Base-by-base conservation (phyloP, 2,797 vertebrate genomes). In the Falco novaeseelandiae region DNA sequence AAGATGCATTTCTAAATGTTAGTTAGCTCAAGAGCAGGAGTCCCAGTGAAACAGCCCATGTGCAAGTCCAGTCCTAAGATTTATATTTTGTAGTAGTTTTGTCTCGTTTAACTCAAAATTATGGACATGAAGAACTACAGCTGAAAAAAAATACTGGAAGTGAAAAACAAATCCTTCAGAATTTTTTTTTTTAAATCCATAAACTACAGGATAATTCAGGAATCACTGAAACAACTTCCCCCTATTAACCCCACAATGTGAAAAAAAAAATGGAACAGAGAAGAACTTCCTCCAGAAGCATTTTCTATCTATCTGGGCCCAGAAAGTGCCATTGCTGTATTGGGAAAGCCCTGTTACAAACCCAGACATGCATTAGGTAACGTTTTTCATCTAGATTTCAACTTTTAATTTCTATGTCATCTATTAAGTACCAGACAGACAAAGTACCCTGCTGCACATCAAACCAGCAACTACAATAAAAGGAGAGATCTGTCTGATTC, bases 291-390 rank as follows among this genome's bases (percentile, higher is more conserved):
- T 66, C 23, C 61, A 86, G 44, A 83, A 82, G 16, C 11, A 32
- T 36, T 34, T 78, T 54, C 38, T 70, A 13, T 40, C 62, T 32
- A 23, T 12, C 17, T 34, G 34, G 18, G 29, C 25, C 32, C 14
- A 63, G 58, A 36, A 55, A 48, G 26, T n/a, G 44, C 13, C 29
- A 73, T 0, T 44, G 21, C 12, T 38, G 4, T 42, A 51, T 0
- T 46, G 9, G 51, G 22, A 90, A 91, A 72, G 9, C 18, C 38
- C 18, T 36, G 34, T 54, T 62, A 74, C 40, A 80, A 59, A 71
- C 22, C 29, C 32, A 59, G 48, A 48, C 17, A 21, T 4, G 11
- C 9, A 84, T 15, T 18, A 70, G 38, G 22, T 25, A 62, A 30
- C 21, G 40, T 55, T 87, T 85, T 79, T 23, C n/a, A 72, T 13